A percentile compares a stretch with the other conserved stretches of the same genome.
These are phyloP conservation scores for Galerucella calmariensis DNA, from an alignment of 2,888 invertebrate genomes.

Conservation along the genomic window DNA sequence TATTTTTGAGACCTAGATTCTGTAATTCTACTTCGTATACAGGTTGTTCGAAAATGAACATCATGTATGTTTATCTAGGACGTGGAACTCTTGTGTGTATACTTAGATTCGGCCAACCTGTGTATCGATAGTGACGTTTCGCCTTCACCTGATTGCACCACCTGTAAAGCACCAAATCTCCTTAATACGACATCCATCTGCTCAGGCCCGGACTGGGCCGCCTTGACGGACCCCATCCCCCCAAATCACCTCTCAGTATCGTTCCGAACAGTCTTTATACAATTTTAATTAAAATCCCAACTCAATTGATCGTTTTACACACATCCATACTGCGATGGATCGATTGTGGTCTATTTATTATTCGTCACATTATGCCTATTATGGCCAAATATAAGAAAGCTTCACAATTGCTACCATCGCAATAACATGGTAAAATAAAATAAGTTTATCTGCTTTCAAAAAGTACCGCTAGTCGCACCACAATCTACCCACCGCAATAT, in stretches of 20 bases:
- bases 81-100: constrained; percentile 63
- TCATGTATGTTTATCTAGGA: constrained; percentile 48
- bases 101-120: constrained; percentile 66
- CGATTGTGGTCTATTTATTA: no score
- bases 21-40: constrained; percentile 34
- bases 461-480: no score
- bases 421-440: no score
- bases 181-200: constrained; percentile 53
- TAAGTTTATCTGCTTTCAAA: no score
- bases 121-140: constrained; percentile 63
- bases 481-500: no score
- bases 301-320: no score
- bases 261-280: neutral
- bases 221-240: neutral
- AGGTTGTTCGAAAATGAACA: constrained; percentile 22
- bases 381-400: no score
- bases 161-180: constrained; percentile 66
- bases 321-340: no score
- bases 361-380: no score
- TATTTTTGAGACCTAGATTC: constrained; percentile 16
- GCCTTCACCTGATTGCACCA: constrained; percentile 60
- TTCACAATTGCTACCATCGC: no score
- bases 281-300: neutral
- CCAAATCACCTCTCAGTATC: neutral
- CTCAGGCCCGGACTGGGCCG: constrained; percentile 25